These are phyloP conservation scores for Tapirus indicus DNA, from an alignment of 2,797 vertebrate species.

Conservation along the genomic window DNA sequence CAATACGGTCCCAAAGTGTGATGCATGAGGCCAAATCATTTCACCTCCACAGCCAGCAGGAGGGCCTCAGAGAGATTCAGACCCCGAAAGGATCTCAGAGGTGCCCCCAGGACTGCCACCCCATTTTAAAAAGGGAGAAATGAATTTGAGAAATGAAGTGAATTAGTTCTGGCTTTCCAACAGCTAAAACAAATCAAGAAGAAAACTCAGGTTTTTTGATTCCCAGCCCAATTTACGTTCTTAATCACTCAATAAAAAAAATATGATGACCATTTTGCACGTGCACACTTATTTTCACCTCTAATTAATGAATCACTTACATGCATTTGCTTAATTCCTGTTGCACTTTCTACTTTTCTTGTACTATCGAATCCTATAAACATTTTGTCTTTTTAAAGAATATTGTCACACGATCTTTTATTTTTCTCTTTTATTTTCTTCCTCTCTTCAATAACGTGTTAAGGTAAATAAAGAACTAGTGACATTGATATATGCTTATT, in stretches of 20 bases:
- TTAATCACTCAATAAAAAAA: background rate
- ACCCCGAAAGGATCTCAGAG: background rate
- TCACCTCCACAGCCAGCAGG: background rate
- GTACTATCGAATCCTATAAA: background rate
- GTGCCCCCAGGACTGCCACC: background rate
- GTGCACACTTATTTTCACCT: background rate
- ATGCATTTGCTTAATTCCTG: background rate
- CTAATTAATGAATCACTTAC: background rate
- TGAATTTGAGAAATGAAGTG: background rate
- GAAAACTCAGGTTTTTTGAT: constrained; percentile 9
- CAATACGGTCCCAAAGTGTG: background rate
- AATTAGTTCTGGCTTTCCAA: constrained; percentile 9
- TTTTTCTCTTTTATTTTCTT: background rate
- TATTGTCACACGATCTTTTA: background rate
- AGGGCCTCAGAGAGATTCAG: background rate
- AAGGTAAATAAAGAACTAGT: background rate
- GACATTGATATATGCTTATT: background rate
- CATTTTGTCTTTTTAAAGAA: background rate
- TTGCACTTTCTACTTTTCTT: constrained; percentile 13
- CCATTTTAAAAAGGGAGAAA: background rate
- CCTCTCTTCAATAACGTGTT: background rate
- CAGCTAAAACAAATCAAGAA: background rate
- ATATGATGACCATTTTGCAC: background rate
- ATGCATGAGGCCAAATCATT: background rate
- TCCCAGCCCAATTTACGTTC: background rate